A percentile compares a stretch with the other conserved stretches of the same genome.
Evolutionary conservation across 2,113 vertebrate genomes (phyloP).

Genomic region (Crypturellus undulatus): DNA sequence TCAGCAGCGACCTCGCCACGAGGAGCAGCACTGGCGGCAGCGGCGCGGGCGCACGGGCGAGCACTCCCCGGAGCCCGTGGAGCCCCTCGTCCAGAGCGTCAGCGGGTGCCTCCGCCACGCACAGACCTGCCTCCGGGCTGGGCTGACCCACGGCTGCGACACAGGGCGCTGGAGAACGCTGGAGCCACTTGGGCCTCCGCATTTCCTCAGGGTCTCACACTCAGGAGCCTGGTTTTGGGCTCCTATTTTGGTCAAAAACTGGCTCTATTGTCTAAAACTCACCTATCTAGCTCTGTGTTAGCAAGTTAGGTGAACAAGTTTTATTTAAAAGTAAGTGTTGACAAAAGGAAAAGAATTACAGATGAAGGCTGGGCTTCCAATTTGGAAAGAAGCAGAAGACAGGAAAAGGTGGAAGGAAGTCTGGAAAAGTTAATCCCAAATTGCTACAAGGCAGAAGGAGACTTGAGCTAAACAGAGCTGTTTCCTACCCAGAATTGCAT

Average conservation of each 20-base stretch:
- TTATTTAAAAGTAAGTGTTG: too few species aligned
- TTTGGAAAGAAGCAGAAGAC: neutral
- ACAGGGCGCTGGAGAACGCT: too few species aligned
- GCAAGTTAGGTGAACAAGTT: accelerated
- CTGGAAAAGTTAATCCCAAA: neutral
- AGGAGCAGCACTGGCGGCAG: too few species aligned
- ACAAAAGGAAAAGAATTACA: neutral
- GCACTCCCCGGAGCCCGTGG: too few species aligned
- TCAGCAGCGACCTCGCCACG: neutral
- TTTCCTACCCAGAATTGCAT: neutral
- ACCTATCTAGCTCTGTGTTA: neutral
- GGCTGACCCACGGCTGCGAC: too few species aligned
- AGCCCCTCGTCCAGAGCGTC: too few species aligned
- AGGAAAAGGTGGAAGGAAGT: neutral
- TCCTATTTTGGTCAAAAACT: neutral
- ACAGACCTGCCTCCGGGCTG: too few species aligned
- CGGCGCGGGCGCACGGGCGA: too few species aligned
- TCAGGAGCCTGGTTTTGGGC: neutral
- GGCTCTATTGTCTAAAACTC: neutral
- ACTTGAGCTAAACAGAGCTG: neutral
- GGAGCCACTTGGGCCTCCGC: too few species aligned
- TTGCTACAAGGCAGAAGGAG: neutral
- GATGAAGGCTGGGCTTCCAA: neutral
- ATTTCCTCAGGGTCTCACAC: too few species aligned
- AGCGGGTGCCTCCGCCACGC: too few species aligned